Conservation (phyloP, 1,140 invertebrate genomes). For the Cotesia vestalis region DNA sequence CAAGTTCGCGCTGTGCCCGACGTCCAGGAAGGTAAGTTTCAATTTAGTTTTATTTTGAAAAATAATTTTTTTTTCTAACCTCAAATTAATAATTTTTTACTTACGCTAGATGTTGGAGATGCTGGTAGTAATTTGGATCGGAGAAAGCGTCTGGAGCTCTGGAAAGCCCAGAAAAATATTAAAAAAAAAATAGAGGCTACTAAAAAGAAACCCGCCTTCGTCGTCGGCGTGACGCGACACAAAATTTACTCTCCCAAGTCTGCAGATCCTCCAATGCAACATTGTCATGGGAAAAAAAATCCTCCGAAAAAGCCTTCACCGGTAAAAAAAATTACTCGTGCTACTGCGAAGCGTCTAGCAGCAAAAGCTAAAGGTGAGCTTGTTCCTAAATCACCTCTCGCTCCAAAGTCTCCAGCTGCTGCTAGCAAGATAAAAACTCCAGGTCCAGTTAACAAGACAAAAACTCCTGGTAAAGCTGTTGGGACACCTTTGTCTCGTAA, state of each 20-base stretch:
- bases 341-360: constrained; percentile 54
- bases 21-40: background rate
- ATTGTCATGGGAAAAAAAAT: constrained; percentile 15
- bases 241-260: constrained; percentile 51
- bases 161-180: constrained; percentile 54
- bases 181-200: constrained; percentile 47
- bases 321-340: constrained; percentile 47
- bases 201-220: constrained; percentile 56
- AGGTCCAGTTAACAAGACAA: background rate
- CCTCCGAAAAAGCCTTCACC: constrained; percentile 33
- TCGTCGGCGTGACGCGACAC: constrained; percentile 59
- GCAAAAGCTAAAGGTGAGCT: constrained; percentile 40
- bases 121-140: constrained; percentile 10
- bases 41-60: background rate
- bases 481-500: background rate
- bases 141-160: constrained; percentile 49
- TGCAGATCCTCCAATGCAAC: constrained; percentile 19
- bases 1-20: background rate
- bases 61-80: background rate
- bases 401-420: constrained; percentile 13
- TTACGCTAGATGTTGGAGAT: background rate
- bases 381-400: constrained; percentile 6
- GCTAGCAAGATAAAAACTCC: background rate
- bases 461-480: background rate
- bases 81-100: background rate